Conservation (phyloP, 2,113 vertebrate species). For the Pampusana beccarii region DNA sequence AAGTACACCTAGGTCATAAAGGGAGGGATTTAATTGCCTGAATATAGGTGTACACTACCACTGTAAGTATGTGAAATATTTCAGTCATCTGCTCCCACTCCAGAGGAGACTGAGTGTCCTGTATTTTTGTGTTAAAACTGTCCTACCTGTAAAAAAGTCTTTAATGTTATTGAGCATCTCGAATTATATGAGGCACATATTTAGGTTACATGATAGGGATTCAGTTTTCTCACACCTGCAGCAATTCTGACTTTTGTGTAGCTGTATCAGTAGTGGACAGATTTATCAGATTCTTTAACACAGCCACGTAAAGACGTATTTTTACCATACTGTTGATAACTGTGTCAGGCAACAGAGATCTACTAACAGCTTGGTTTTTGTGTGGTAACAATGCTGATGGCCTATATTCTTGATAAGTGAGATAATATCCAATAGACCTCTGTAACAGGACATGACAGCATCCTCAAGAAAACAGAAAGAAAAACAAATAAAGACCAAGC, state of each 20-base stretch:
- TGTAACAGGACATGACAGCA: neutral
- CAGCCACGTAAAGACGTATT: neutral
- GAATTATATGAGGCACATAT: neutral
- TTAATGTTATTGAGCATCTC: neutral
- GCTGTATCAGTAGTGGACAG: neutral
- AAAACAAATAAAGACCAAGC: constrained; percentile 20
- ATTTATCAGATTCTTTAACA: neutral
- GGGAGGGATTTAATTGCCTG: neutral
- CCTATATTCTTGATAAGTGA: neutral
- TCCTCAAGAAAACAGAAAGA: neutral
- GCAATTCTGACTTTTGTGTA: neutral
- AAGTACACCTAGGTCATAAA: neutral
- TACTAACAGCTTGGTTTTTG: neutral
- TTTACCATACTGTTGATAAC: neutral
- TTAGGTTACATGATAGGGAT: neutral
- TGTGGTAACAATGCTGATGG: neutral
- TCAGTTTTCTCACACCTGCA: neutral
- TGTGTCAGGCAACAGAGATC: neutral
- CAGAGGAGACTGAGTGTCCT: neutral
- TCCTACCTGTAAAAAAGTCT: neutral
- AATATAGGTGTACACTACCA: neutral
- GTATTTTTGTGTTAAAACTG: neutral
- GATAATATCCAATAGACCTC: neutral
- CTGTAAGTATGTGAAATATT: neutral
- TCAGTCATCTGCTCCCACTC: neutral